Conservation (phyloP, 2,797 vertebrate species). For the Diceros bicornis region DNA sequence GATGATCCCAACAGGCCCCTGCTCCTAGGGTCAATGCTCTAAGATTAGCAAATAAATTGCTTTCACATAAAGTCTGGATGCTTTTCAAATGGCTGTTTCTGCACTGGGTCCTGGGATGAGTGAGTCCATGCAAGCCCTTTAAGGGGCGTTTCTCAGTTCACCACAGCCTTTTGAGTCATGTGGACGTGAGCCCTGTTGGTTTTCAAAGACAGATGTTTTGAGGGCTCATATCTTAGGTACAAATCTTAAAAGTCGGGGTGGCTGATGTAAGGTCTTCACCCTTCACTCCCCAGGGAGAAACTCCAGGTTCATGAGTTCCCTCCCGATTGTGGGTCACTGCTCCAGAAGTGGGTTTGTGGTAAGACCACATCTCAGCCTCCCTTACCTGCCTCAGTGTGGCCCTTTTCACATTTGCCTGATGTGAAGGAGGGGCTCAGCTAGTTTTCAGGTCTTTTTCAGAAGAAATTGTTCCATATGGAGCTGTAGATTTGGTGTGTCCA, state of each 20-base stretch:
- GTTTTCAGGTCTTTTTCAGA: background rate
- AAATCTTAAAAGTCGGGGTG: background rate
- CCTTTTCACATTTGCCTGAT: background rate
- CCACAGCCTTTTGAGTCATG: background rate
- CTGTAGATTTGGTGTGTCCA: fast-evolving
- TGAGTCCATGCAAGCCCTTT: background rate
- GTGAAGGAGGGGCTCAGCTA: background rate
- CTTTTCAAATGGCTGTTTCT: background rate
- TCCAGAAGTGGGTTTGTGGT: background rate
- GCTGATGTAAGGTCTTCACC: background rate
- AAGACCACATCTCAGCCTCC: background rate
- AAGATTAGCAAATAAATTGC: background rate
- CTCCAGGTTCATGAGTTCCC: background rate
- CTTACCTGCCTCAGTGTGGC: background rate
- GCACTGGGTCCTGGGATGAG: background rate
- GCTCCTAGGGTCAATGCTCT: background rate
- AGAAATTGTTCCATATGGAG: background rate
- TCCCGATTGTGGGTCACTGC: background rate
- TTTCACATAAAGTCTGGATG: background rate
- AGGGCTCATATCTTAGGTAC: background rate
- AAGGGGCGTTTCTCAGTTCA: background rate
- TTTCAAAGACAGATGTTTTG: background rate
- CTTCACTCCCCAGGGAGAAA: background rate
- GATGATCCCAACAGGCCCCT: background rate
- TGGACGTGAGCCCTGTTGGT: fast-evolving